Conservation (phyloP, 2,888 invertebrate species). For the Pollenia labialis region DNA sequence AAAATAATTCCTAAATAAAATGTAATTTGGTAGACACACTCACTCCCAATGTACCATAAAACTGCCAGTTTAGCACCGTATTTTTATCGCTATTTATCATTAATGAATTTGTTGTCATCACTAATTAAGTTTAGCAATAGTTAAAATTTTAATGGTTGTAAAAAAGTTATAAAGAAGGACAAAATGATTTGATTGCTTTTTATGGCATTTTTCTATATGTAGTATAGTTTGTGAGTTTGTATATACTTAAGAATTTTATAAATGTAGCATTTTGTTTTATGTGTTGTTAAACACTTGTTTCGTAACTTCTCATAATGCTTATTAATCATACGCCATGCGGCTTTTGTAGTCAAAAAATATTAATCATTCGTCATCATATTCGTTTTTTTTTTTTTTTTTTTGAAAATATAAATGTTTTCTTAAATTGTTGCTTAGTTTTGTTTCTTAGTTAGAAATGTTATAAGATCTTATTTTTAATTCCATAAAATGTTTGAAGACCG, state of each 20-base stretch:
- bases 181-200: neutral
- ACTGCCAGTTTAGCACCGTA: too few species aligned
- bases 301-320: neutral
- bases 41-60: too few species aligned
- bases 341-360: neutral
- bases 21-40: too few species aligned
- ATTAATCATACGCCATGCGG: constrained; percentile 35
- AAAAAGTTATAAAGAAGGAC: neutral
- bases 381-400: neutral
- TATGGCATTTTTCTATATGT: neutral
- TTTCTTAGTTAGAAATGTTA: too few species aligned
- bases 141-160: constrained; percentile 14
- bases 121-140: constrained; percentile 38
- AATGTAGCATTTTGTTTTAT: neutral
- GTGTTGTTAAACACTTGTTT: too few species aligned
- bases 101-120: constrained; percentile 2
- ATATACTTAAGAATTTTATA: too few species aligned
- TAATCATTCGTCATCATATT: constrained; percentile 39
- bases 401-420: neutral
- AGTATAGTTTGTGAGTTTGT: too few species aligned
- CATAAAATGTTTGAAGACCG: too few species aligned
- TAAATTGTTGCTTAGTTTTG: too few species aligned
- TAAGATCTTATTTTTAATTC: too few species aligned
- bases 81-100: too few species aligned
- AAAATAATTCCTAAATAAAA: too few species aligned